These are phyloP conservation scores for Oithona nana DNA, from an alignment of 2,888 invertebrate genomes.

Conservation along the genomic window DNA sequence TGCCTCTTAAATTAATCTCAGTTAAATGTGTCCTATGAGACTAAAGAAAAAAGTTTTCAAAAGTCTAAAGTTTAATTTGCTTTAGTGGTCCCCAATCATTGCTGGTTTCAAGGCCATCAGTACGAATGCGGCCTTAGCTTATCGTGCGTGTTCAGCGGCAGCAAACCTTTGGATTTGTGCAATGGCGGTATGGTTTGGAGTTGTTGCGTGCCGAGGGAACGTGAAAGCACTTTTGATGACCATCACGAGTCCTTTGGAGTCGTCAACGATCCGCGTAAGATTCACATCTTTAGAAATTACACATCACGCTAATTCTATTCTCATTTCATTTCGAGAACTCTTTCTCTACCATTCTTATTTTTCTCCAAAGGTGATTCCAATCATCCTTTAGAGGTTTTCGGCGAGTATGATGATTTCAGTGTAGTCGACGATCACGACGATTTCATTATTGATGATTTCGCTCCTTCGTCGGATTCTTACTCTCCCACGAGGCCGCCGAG, in stretches of 20 bases:
- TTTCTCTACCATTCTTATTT: too few relatives aligned
- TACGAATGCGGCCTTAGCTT: constrained; percentile 78
- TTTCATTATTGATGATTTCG: not conserved
- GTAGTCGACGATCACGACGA: too few relatives aligned
- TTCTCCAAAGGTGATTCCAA: not conserved
- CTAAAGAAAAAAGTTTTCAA: too few relatives aligned
- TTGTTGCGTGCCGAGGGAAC: constrained; percentile 56
- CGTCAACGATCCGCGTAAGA: not conserved
- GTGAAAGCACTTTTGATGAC: constrained; percentile 52
- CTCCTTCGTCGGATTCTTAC: not conserved
- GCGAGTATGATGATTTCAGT: too few relatives aligned
- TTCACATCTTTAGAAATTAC: too few relatives aligned
- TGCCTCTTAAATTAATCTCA: too few relatives aligned
- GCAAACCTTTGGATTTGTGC: constrained; percentile 68
- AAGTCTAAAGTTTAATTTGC: not conserved
- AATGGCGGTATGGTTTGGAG: constrained; percentile 88
- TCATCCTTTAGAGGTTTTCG: not conserved
- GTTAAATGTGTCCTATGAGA: too few relatives aligned
- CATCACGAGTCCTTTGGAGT: constrained; percentile 24
- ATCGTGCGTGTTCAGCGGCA: constrained; percentile 70
- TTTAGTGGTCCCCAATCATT: constrained; percentile 30
- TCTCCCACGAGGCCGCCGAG: not conserved
- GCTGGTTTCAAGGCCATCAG: constrained; percentile 59
- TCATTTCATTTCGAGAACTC: not conserved
- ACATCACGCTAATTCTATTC: not conserved